These are phyloP conservation scores for Taphrorychus bicolor DNA, from an alignment of 2,888 invertebrate genomes.

Conservation along the genomic window DNA sequence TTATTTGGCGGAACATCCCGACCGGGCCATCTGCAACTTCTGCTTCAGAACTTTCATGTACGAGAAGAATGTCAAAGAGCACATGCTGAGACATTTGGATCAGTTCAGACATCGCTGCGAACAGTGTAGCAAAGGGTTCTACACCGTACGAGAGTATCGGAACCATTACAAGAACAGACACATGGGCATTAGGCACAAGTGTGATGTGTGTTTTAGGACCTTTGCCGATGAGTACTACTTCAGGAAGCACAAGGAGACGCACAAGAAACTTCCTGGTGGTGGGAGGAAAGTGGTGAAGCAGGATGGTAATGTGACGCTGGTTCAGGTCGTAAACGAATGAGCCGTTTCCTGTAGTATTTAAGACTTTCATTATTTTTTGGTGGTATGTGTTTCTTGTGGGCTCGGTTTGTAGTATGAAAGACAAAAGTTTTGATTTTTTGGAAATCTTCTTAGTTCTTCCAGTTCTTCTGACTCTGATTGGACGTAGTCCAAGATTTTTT, in stretches of 20 bases:
- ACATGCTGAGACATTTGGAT: constrained; percentile 58
- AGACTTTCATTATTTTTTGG: too few relatives aligned
- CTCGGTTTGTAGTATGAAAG: too few relatives aligned
- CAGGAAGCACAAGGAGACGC: constrained; percentile 57
- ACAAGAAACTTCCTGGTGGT: constrained; percentile 49
- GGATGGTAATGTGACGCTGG: too few relatives aligned
- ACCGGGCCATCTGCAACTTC: constrained; percentile 58
- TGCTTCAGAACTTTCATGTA: constrained; percentile 60
- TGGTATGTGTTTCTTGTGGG: too few relatives aligned
- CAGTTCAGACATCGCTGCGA: constrained; percentile 59
- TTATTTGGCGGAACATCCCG: constrained; percentile 54
- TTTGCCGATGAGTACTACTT: constrained; percentile 60
- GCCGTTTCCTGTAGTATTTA: too few relatives aligned
- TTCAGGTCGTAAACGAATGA: too few relatives aligned
- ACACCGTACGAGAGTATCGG: constrained; percentile 58
- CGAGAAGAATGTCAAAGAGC: constrained; percentile 59
- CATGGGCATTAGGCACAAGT: constrained; percentile 58
- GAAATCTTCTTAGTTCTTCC: too few relatives aligned
- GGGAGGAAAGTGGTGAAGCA: too few relatives aligned
- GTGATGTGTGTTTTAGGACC: constrained; percentile 56
- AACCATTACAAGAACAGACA: constrained; percentile 59
- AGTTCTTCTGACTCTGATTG: too few relatives aligned
- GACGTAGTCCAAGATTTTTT: too few relatives aligned
- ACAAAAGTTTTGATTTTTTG: too few relatives aligned
- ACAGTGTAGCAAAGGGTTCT: constrained; percentile 59